Base-by-base conservation (phyloP, 2,113 vertebrate genomes). In the Thinocorus orbignyianus region DNA sequence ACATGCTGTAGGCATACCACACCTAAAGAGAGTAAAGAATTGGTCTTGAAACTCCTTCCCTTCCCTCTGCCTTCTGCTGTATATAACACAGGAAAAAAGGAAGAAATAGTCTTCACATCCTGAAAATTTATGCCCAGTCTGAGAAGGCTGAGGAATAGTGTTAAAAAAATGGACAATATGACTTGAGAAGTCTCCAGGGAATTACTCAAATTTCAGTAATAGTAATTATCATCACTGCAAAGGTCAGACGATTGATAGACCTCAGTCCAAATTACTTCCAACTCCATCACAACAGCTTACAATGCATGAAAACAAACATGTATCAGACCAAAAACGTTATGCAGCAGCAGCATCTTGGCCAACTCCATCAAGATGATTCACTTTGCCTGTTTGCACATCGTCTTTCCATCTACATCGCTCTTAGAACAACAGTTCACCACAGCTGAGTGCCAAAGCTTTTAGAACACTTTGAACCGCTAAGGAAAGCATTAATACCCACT, bases 171-270 rank as follows among this genome's bases (percentile, higher is more conserved):
- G 16, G 35, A 76, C 54, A 82, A 13, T 31, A 37, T 3, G 25
- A 92, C 39, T 88, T 88, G 14, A 73, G 10, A 2, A 92, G n/a
- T 30, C 57, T 84, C 42, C 0, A 9, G 33, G 42, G 7, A 92
- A 84, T 35, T 39, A 71, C 8, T 78, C 17, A 57, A 11, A 78
- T 74, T 74, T 89, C 72, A 84, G 24, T 48, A 90, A 58, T 1
- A 31, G 23, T 25, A 61, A 76, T 55, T 46, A 71, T 52, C 11
- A 78, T 42, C 54, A 51, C 33, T 42, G 14, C 28, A 92, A 78
- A 81, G 17, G 46, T 78, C 64, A 86, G 16, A 86, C 0, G 0
- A 78, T 1, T 51, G 42, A 66, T 2, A 78, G 60, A 48, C 26
- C 30, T 74, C 48, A 71, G n/a, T 60, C 20, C 64, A 64, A 89